Evolutionary conservation across 2,113 vertebrate species (phyloP).

Genomic region (Holacanthus passer): DNA sequence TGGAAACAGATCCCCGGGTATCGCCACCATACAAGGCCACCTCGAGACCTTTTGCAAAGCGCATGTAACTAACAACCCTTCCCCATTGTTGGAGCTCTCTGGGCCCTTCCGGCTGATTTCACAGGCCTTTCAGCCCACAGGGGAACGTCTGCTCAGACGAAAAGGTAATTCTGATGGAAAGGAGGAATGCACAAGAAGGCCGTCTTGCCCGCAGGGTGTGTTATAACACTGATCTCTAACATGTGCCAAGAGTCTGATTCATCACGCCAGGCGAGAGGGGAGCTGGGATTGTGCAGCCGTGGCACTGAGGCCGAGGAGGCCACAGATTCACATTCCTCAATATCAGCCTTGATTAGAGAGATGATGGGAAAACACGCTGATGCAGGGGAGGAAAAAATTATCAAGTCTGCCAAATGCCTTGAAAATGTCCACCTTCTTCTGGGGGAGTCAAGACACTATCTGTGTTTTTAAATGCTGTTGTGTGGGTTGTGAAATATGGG

Average conservation of each 20-base stretch:
- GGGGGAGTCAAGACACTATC: constrained; percentile 38
- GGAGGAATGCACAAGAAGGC: constrained; percentile 78
- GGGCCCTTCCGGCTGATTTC: constrained; percentile 81
- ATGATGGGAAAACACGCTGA: constrained; percentile 58
- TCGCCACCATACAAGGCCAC: constrained; percentile 76
- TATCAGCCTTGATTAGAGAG: constrained; percentile 63
- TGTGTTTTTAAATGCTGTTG: constrained; percentile 55
- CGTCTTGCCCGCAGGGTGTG: constrained; percentile 71
- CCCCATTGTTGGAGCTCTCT: constrained; percentile 69
- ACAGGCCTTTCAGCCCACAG: constrained; percentile 79
- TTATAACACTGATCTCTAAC: constrained; percentile 76
- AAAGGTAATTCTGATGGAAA: constrained; percentile 81
- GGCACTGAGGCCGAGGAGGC: constrained; percentile 61
- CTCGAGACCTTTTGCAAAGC: constrained; percentile 77
- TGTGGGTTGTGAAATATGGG: constrained; percentile 60
- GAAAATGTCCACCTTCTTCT: constrained; percentile 41
- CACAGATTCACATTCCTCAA: constrained; percentile 72
- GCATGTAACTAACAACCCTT: constrained; percentile 78
- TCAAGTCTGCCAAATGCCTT: constrained; percentile 37
- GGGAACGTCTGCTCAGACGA: constrained; percentile 68
- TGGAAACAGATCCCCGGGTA: constrained; percentile 80
- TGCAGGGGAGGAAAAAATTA: constrained; percentile 45
- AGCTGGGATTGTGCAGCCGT: constrained; percentile 60
- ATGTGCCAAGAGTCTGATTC: constrained; percentile 80
- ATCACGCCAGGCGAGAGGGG: constrained; percentile 60